Conservation (phyloP, 2,888 invertebrate genomes). For the Corythucha ciliata region DNA sequence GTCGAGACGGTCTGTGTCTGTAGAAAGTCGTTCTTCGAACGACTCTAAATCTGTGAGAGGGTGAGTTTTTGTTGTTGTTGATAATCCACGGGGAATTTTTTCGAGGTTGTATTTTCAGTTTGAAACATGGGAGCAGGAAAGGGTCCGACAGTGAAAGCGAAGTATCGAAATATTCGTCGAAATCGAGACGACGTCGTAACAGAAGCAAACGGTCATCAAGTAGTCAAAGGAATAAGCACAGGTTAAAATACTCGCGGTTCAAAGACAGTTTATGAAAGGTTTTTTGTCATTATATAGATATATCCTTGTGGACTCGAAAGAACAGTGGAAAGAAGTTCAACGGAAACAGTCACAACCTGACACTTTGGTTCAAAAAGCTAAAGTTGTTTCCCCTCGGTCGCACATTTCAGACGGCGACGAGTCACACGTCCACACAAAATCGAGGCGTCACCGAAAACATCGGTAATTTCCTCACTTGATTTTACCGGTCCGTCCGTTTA, state of each 20-base stretch:
- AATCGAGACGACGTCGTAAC: constrained; percentile 33
- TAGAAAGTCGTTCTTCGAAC: constrained; percentile 82
- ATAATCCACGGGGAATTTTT: not conserved
- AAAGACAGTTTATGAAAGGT: too few species aligned
- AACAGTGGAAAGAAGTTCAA: constrained; percentile 79
- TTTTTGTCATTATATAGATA: constrained; percentile 42
- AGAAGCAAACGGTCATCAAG: constrained; percentile 33
- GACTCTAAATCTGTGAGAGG: constrained; percentile 70
- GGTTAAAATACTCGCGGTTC: too few species aligned
- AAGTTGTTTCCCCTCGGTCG: constrained; percentile 50
- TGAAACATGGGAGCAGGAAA: constrained; percentile 69
- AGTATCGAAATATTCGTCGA: constrained; percentile 67
- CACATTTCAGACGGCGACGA: constrained; percentile 15
- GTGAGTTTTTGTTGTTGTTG: constrained; percentile 42
- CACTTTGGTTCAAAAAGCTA: constrained; percentile 57
- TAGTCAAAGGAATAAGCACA: constrained; percentile 12
- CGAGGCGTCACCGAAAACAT: constrained; percentile 19
- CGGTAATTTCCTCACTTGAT: not conserved
- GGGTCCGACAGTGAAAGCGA: constrained; percentile 87
- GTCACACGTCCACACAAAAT: constrained; percentile 13
- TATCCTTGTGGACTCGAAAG: constrained; percentile 76
- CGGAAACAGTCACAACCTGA: constrained; percentile 56
- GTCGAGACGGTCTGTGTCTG: constrained; percentile 51
- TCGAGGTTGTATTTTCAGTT: constrained; percentile 38
- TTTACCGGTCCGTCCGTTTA: not conserved